Conservation (phyloP, 2,113 vertebrate species). For the Xerus inauris region DNA sequence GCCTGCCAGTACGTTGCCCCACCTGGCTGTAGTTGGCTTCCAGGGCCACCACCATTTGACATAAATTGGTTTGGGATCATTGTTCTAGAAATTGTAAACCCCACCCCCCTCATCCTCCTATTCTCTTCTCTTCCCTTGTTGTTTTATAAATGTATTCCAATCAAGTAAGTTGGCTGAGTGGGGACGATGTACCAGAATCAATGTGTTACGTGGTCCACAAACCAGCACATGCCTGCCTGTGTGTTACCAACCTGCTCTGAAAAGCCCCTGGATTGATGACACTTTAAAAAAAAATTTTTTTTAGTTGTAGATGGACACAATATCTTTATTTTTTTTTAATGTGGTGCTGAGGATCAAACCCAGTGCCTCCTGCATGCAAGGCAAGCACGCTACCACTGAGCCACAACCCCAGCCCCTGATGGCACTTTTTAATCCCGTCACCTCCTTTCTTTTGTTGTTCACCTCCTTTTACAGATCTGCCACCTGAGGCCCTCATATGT, state of each 20-base stretch:
- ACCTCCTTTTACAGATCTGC: neutral
- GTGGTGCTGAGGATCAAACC: no score
- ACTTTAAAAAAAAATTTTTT: no score
- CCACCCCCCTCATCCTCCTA: neutral
- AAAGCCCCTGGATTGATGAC: neutral
- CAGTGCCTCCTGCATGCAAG: no score
- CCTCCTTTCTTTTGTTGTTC: neutral
- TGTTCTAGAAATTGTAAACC: neutral
- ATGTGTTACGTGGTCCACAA: neutral
- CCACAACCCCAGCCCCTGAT: no score
- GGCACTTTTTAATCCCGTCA: neutral
- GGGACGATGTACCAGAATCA: neutral
- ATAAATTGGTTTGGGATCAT: neutral
- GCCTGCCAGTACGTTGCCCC: neutral
- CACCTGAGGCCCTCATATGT: neutral
- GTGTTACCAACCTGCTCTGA: neutral
- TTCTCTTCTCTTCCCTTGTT: no score
- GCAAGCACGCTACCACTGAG: no score
- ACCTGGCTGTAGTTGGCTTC: neutral
- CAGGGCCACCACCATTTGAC: neutral
- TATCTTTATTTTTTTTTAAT: no score
- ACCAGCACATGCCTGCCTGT: neutral
- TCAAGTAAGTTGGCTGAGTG: neutral
- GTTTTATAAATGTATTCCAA: neutral
- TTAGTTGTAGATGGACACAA: no score